Conservation (phyloP, 2,888 invertebrate species). For the Leptinotarsa peninsularis region DNA sequence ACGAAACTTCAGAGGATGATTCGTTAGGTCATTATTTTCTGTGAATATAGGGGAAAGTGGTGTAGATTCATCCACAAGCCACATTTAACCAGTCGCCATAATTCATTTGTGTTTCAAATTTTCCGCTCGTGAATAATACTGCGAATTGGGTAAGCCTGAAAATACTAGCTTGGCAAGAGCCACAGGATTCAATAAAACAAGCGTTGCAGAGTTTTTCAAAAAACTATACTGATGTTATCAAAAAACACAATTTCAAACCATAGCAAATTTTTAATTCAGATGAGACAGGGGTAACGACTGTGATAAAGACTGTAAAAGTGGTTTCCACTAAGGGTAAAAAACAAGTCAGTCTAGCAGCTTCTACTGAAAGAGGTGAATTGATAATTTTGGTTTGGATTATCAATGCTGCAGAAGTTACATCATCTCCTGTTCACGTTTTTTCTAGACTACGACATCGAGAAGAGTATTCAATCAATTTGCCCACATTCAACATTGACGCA, state of each 20-base stretch:
- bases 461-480: slow-evolving; percentile 24
- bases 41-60: no score
- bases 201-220: slow-evolving; percentile 48
- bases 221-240: slow-evolving; percentile 41
- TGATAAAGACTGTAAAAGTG: neutral
- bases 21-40: no score
- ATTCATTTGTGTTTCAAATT: no score
- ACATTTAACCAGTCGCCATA: no score
- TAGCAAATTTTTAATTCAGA: slow-evolving; percentile 33
- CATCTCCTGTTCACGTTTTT: slow-evolving; percentile 27
- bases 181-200: slow-evolving; percentile 51
- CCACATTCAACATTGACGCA: neutral
- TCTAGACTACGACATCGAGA: slow-evolving; percentile 25
- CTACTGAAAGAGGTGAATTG: slow-evolving; percentile 31
- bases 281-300: slow-evolving; percentile 26
- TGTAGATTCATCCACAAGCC: no score
- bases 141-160: slow-evolving; percentile 47
- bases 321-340: neutral
- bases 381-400: slow-evolving; percentile 22
- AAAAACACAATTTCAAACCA: slow-evolving; percentile 35
- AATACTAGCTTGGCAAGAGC: slow-evolving; percentile 50
- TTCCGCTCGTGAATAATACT: no score
- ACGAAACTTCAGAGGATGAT: no score
- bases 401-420: slow-evolving; percentile 20
- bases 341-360: slow-evolving; percentile 26